Evolutionary conservation across 1,140 invertebrate species (phyloP).

Genomic region (Phenacoccus solenopsis): DNA sequence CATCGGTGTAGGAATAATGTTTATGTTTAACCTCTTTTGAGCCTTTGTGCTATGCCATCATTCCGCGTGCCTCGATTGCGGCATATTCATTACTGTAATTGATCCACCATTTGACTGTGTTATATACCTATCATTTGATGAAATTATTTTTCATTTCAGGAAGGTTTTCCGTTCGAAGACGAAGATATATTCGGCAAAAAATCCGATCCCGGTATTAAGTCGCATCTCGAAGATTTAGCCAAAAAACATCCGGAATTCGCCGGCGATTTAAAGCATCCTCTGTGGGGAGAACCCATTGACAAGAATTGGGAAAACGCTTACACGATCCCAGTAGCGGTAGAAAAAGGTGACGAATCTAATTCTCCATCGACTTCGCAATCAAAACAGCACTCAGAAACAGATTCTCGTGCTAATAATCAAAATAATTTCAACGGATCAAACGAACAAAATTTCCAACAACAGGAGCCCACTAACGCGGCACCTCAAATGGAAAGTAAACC

Average conservation of each 20-base stretch:
- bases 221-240: conserved; percentile 43
- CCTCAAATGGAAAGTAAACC: background rate
- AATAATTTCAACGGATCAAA: background rate
- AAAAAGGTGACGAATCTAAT: conserved; percentile 17
- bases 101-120: no score
- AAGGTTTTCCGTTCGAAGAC: conserved; percentile 4
- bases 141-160: background rate
- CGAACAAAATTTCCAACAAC: background rate
- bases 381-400: background rate
- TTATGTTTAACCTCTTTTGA: no score
- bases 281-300: background rate
- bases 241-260: conserved; percentile 46
- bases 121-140: background rate
- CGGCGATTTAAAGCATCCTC: conserved; percentile 35
- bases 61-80: no score
- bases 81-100: no score
- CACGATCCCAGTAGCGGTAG: background rate
- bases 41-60: no score
- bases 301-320: background rate
- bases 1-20: no score
- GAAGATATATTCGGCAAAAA: background rate
- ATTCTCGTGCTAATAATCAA: no score
- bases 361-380: background rate
- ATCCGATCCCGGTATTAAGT: conserved; percentile 19
- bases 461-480: no score